Conservation (phyloP, 2,797 vertebrate genomes). For the Prionace glauca region DNA sequence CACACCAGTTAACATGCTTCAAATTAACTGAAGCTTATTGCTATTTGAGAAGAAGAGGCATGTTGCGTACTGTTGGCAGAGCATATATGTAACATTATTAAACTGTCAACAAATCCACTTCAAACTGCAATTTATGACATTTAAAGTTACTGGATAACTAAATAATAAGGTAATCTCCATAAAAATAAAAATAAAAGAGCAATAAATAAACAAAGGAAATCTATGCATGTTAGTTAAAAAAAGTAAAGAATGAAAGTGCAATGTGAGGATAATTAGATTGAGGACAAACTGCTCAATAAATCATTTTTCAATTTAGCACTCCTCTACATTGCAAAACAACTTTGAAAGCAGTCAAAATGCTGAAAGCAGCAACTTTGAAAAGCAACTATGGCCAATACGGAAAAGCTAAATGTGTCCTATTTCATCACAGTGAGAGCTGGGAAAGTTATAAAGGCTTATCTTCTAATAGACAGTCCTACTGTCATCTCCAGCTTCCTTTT, state of each 20-base stretch:
- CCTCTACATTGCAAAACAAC: background rate
- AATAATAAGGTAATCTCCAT: slow-evolving; percentile 3
- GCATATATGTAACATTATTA: background rate
- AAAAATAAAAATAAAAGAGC: slow-evolving; percentile 24
- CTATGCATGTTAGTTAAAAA: background rate
- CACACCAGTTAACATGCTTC: background rate
- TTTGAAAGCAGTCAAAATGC: background rate
- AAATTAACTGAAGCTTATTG: background rate
- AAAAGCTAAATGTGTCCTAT: background rate
- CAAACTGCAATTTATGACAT: slow-evolving; percentile 19
- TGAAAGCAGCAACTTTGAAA: background rate
- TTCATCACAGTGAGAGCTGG: background rate
- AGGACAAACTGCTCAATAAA: slow-evolving; percentile 27
- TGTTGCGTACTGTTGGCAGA: background rate
- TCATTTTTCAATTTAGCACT: background rate
- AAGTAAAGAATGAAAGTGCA: slow-evolving; percentile 19
- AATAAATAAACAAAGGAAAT: slow-evolving; percentile 17
- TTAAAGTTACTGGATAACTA: slow-evolving; percentile 3
- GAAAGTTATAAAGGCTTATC: background rate
- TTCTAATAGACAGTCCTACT: background rate
- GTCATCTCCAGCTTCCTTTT: background rate
- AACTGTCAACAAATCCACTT: background rate
- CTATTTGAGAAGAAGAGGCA: background rate
- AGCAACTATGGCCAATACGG: background rate
- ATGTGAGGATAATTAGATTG: background rate